Evolutionary conservation across 2,888 invertebrate genomes (phyloP).

Genomic region (Hemithea aestivaria): DNA sequence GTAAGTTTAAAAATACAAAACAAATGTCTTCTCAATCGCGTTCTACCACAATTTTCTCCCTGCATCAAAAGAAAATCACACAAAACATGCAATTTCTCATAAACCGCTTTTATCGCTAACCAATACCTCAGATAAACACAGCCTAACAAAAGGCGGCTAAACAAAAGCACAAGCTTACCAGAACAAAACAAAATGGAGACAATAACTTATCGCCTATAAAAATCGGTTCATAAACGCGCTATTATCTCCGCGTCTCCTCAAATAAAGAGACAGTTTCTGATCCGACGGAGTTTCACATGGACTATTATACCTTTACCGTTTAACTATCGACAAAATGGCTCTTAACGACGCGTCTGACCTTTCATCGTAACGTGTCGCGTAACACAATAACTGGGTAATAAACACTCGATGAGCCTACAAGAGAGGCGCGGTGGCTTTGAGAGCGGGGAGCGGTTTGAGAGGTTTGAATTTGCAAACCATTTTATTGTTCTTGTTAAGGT

Average conservation of each 20-base stretch:
- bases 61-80: too few relatives aligned
- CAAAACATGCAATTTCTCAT: too few relatives aligned
- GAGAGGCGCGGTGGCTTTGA: conserved; percentile 6
- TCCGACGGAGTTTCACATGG: conserved; percentile 20
- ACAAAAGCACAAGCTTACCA: neutral
- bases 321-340: conserved; percentile 27
- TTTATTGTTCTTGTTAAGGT: too few relatives aligned
- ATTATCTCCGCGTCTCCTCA: conserved; percentile 8
- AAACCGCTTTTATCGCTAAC: too few relatives aligned
- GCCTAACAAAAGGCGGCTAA: too few relatives aligned
- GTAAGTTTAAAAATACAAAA: too few relatives aligned
- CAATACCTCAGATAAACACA: too few relatives aligned
- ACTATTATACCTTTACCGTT: conserved; percentile 16
- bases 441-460: neutral
- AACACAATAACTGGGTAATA: conserved; percentile 29
- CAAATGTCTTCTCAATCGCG: too few relatives aligned
- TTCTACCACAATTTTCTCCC: too few relatives aligned
- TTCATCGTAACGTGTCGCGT: conserved; percentile 25
- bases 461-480: too few relatives aligned
- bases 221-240: conserved; percentile 4
- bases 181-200: neutral
- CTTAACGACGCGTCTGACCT: conserved; percentile 28
- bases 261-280: conserved; percentile 21
- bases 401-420: conserved; percentile 26
- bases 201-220: neutral